A percentile compares a stretch with the other conserved stretches of the same genome.
phyloP scores from a whole-genome alignment of 1,140 invertebrate species.

The Hylyphantes graminicola region DNA sequence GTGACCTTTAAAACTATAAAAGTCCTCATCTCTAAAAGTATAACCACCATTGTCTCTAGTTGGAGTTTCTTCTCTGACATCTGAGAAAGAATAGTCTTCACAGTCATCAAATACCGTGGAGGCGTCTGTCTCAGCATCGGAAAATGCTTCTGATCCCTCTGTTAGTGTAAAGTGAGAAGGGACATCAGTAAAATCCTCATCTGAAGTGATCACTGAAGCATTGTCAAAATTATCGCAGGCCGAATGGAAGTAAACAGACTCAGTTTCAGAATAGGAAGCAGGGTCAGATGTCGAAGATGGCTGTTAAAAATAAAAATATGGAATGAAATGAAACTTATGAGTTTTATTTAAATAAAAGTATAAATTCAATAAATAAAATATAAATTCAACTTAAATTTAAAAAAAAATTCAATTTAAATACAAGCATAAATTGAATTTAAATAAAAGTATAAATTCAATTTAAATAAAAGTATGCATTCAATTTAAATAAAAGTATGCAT shows the following conservation, averaged over 20 bases:
- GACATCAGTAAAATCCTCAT: constrained; percentile 55
- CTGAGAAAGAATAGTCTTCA: not conserved
- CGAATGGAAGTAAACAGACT: constrained; percentile 10
- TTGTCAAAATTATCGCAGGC: constrained; percentile 4
- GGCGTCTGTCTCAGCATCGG: constrained; percentile 37
- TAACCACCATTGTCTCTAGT: constrained; percentile 5
- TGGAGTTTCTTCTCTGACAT: constrained; percentile 27
- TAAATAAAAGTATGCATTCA: too few relatives aligned
- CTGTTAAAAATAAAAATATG: too few relatives aligned
- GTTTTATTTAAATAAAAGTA: too few relatives aligned
- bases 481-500: too few relatives aligned
- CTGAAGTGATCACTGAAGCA: constrained; percentile 24
- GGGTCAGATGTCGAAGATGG: too few relatives aligned
- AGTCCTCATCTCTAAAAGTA: not conserved
- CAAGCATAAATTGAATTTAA: too few relatives aligned
- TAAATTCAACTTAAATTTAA: too few relatives aligned
- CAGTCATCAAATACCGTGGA: constrained; percentile 15
- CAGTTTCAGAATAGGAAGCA: not conserved
- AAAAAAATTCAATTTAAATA: too few relatives aligned
- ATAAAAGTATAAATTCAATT: too few relatives aligned
- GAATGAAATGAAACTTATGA: too few relatives aligned
- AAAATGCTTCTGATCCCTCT: constrained; percentile 39
- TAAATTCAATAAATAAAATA: too few relatives aligned
- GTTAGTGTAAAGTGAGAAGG: constrained; percentile 40
- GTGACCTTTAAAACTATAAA: not conserved